phyloP scores from a whole-genome alignment of 2,113 vertebrate species.

The Thryonomys swinderianus region DNA sequence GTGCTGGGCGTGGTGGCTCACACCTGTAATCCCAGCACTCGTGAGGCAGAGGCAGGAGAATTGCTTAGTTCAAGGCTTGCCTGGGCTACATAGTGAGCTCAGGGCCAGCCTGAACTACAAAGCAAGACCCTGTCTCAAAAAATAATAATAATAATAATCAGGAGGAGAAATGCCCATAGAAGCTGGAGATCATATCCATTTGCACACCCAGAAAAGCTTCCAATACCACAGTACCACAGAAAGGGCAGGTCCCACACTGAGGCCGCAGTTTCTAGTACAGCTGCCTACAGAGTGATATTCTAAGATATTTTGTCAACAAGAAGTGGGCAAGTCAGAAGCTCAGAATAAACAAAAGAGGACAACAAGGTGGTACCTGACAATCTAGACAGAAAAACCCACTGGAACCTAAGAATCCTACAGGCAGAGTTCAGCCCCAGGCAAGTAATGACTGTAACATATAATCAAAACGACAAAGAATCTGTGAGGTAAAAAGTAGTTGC shows the following conservation, averaged over 20 bases:
- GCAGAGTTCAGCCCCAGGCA: neutral
- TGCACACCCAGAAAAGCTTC: neutral
- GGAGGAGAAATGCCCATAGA: neutral
- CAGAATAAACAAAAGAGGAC: neutral
- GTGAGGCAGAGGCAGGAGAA: no score
- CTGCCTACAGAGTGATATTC: neutral
- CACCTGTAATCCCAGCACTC: no score
- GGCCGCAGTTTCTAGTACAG: neutral
- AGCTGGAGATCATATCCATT: neutral
- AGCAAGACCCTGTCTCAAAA: no score
- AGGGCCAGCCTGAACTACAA: no score
- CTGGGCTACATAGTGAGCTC: no score
- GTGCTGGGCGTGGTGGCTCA: no score
- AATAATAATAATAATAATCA: no score
- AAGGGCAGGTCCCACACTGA: neutral
- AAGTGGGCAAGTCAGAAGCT: neutral
- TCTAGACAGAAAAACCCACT: neutral
- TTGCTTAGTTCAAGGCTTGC: no score
- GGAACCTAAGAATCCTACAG: neutral
- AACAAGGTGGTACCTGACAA: neutral
- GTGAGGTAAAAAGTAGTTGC: neutral
- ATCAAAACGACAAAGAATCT: neutral
- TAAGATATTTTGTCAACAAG: neutral
- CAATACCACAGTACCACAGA: neutral
- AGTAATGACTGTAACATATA: neutral